Base-by-base conservation (phyloP, 2,113 vertebrate genomes). In the Rhagologus leucostigma region DNA sequence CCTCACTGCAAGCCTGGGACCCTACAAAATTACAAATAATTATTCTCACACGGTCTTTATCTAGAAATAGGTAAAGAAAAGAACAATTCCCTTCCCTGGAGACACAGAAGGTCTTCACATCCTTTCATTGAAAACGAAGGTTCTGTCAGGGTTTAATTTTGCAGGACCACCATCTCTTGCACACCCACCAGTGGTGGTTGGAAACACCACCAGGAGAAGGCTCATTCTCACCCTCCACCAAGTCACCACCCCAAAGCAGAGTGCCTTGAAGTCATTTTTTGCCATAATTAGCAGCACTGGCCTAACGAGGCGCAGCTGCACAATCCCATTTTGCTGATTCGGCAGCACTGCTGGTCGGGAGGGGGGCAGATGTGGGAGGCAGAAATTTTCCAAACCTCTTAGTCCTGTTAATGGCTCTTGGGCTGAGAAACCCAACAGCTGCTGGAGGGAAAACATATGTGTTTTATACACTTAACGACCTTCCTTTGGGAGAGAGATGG, bases 391-490 rank as follows among this genome's bases (percentile, higher is more conserved):
- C 79, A 80, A 79, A 80, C 71, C 79, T 73, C 5, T 0, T 8
- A 35, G 67, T 74, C 26, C 55, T 53, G 33, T 77, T 68, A 16
- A 16, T 3, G 42, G 94, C 88, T 92, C 46, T 85, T 55, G 90
- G 92, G 79, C 90, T 95, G 93, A 84, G 87, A 89, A 92, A 69
- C 13, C 63, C 76, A 42, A 57, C 89, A 87, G 90, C 93, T 95
- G 95, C 89, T 77, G 83, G 39, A 60, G 84, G 73, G 73, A 55
- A 77, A 84, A 59, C 90, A 78, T 47, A 49, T 27, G 59, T 29
- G 59, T 42, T 67, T 78, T 23, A 62, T 67, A 87, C 0, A 3
- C 83, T 70, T 59, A 67, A 80, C 62, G 76, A 64, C 60, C 70
- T 88, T 60, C 63, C 47, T 90, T 27, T 50, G 74, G 70, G 89